Evolutionary conservation across 2,888 invertebrate species (phyloP), one percentile per base, ranked within the genome.

Genomic region (Pristionchus maxplancki): DNA sequence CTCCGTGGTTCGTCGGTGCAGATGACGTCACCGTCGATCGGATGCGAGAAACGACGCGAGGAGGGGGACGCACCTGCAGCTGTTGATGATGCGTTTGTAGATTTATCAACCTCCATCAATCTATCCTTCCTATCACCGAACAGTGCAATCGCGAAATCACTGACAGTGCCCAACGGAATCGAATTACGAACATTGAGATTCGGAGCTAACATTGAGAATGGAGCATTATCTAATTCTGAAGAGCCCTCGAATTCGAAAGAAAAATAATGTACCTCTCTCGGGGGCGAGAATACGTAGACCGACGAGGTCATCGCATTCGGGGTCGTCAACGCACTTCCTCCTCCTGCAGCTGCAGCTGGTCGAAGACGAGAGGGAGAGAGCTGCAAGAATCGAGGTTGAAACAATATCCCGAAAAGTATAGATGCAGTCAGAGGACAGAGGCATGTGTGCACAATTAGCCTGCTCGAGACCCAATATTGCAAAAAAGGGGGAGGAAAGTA

Each of bases 231-330:
- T 58, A 13, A 0, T 64, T n/a, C n/a, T n/a, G n/a, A n/a, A n/a
- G n/a, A n/a, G n/a, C n/a, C n/a, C n/a, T n/a, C n/a, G n/a, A n/a
- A n/a, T n/a, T n/a, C n/a, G n/a, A n/a, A 5, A 64, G 31, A 64
- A 15, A 64, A 6, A 31, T 31, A 31, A 31, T 31, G 15, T 8
- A 85, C 85, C 64, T 85, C 85, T 64, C 85, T 58, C 15, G 37
- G 58, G 9, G 85, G 85, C 15, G 85, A 85, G 64, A n/a, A 85
- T 11, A 85, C 71, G 71, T 87, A 87, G 44, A 87, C 67, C 11
- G 86, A 87, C 11, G 86, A 40, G 24, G 86, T 87, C 86, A 87
- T 87, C 8, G 86, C 86, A 15, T 87, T 87, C 44, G 58, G 85
- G 2, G 85, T 85, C 40, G 62, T 64, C 17, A 24, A 9, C 11